A percentile compares a stretch with the other conserved stretches of the same genome.
These are phyloP conservation scores for Trogon surrucura DNA, from an alignment of 2,113 vertebrate species.

Conservation along the genomic window DNA sequence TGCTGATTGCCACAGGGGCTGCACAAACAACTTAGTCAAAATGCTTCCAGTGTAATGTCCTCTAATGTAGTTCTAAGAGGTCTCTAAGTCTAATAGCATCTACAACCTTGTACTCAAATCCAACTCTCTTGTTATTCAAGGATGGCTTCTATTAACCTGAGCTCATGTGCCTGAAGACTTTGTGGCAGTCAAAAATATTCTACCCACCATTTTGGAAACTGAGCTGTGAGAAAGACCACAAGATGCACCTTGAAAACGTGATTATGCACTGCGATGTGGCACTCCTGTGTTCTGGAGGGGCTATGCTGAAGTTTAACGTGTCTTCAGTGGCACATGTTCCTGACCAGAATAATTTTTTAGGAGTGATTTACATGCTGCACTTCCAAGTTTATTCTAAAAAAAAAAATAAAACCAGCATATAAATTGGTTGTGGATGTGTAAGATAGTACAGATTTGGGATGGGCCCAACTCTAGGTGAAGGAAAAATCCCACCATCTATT, in stretches of 20 bases:
- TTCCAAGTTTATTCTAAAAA: neutral
- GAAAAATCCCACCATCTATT: rapidly evolving
- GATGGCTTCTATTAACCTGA: neutral
- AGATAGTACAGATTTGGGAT: neutral
- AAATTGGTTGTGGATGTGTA: neutral
- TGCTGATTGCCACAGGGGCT: neutral
- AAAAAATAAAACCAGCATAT: neutral
- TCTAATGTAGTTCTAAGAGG: neutral
- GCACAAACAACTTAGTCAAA: neutral
- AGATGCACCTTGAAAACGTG: rapidly evolving
- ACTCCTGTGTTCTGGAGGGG: neutral
- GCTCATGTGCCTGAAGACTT: neutral
- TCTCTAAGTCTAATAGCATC: neutral
- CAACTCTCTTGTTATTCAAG: neutral
- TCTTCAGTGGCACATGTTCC: neutral
- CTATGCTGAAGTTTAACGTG: rapidly evolving
- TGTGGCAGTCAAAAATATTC: neutral
- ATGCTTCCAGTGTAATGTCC: neutral
- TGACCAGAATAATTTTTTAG: neutral
- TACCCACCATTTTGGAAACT: rapidly evolving
- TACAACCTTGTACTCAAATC: neutral
- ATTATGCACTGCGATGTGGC: neutral
- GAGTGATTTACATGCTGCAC: neutral
- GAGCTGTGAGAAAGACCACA: neutral
- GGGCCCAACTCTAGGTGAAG: neutral